Conservation (phyloP, 1,140 invertebrate species). For the Pogonus chalceus region DNA sequence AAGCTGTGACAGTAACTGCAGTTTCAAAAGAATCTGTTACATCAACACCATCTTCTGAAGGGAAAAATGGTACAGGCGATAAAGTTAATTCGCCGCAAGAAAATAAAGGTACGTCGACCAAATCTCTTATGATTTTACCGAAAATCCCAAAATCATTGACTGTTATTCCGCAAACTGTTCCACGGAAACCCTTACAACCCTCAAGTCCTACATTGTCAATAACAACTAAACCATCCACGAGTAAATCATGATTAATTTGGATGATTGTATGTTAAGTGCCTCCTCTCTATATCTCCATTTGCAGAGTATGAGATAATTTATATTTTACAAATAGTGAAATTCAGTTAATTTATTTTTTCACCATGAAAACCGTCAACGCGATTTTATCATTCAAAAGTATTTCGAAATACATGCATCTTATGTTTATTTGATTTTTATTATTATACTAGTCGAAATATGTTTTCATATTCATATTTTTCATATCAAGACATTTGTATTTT, state of each 20-base stretch:
- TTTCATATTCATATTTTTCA: too few relatives aligned
- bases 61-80: constrained; percentile 26
- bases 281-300: too few relatives aligned
- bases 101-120: constrained; percentile 13
- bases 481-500: too few relatives aligned
- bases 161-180: constrained; percentile 55
- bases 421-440: too few relatives aligned
- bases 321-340: too few relatives aligned
- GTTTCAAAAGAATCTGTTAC: constrained; percentile 26
- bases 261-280: not conserved
- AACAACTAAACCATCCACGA: not conserved
- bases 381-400: too few relatives aligned
- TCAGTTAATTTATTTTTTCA: too few relatives aligned
- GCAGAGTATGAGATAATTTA: too few relatives aligned
- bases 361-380: too few relatives aligned
- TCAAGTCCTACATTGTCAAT: constrained; percentile 21
- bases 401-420: too few relatives aligned
- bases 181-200: constrained; percentile 28
- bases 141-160: constrained; percentile 67
- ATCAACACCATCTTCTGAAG: constrained; percentile 27
- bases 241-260: not conserved
- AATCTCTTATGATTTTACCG: constrained; percentile 39
- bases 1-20: constrained; percentile 21
- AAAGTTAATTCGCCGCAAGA: constrained; percentile 13
- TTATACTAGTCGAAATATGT: too few relatives aligned